Evolutionary conservation across 2,797 vertebrate species (phyloP).

Genomic region (Leptoclinus maculatus): DNA sequence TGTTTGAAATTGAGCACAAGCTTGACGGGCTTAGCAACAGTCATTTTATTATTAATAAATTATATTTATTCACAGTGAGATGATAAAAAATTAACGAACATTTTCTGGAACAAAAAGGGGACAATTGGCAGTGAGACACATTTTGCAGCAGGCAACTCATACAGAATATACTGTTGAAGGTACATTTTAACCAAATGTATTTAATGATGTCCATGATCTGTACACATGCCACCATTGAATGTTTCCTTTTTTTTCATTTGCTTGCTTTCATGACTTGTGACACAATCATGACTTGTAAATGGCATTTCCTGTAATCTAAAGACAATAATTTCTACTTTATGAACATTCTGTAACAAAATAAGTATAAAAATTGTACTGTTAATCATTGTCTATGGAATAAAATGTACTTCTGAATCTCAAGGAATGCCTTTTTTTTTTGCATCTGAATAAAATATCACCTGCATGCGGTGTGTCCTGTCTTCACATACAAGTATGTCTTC

Average conservation of each 20-base stretch:
- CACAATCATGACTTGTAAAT: conserved; percentile 16
- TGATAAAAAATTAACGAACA: not conserved
- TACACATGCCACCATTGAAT: not conserved
- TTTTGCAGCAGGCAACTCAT: not conserved
- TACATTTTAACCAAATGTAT: not conserved
- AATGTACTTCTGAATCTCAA: conserved; percentile 44
- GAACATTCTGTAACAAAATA: conserved; percentile 26
- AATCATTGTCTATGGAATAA: conserved; percentile 45
- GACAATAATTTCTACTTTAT: conserved; percentile 10
- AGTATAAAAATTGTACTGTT: conserved; percentile 20
- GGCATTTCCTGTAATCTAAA: conserved; percentile 40
- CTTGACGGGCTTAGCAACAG: not conserved
- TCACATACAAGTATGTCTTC: not conserved
- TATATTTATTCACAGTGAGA: not conserved
- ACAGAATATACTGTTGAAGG: not conserved
- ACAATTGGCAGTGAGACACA: not conserved
- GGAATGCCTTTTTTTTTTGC: conserved; percentile 37
- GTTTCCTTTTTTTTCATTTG: not conserved
- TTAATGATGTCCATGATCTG: not conserved
- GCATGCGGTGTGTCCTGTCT: conserved; percentile 1
- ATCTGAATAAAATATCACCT: conserved; percentile 46
- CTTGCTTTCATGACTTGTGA: conserved; percentile 4
- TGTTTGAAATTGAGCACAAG: not conserved
- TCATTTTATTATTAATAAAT: not conserved
- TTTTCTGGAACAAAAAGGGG: not conserved